Evolutionary conservation across 2,888 invertebrate species (phyloP), one percentile per base, ranked within the genome.

Genomic region (Dinocampus coccinellae): DNA sequence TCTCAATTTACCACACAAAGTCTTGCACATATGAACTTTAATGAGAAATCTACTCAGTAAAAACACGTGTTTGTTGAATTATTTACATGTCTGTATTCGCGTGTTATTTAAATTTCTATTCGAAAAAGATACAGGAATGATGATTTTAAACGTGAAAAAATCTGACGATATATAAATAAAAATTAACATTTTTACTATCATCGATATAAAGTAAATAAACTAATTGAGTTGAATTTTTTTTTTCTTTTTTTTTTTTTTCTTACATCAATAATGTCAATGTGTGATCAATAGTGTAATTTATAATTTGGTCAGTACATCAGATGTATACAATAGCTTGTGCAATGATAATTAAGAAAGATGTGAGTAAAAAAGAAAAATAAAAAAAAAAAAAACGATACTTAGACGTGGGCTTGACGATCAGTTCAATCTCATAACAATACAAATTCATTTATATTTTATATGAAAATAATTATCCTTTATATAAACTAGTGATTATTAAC

Each of bases 371-470:
- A 39, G 13, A 39, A 24, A 39, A 20, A 83, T 84, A 84, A 84
- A 83, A 80, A 81, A 84, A 78, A 83, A 84, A 85, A 84, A 84
- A 82, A 84, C 83, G 47, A 47, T 47, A 55, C 24, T n/a, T n/a
- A n/a, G n/a, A 83, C 81, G 79, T 84, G 47, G 63, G 63, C 52
- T 29, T 52, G 52, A 63, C 63, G 52, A 29, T 61, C 60, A 26
- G 16, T 9, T 16, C 22, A 62, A 39, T 24, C 61, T 63, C 16
- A 16, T 3, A 29, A 63, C 26, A 47, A 63, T 63, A 29, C 16
- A 47, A n/a, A n/a, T 2, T 7, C 20, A 62, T n/a, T 39, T n/a
- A 62, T 13, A 62, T 62, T 47, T 62, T 13, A 42, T 24, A 42
- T 80, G 80, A 76, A 76, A 80, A 80, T 82, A 80, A 83, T 81